These are phyloP conservation scores for Tyto alba DNA, from an alignment of 2,113 vertebrate genomes.

Conservation along the genomic window DNA sequence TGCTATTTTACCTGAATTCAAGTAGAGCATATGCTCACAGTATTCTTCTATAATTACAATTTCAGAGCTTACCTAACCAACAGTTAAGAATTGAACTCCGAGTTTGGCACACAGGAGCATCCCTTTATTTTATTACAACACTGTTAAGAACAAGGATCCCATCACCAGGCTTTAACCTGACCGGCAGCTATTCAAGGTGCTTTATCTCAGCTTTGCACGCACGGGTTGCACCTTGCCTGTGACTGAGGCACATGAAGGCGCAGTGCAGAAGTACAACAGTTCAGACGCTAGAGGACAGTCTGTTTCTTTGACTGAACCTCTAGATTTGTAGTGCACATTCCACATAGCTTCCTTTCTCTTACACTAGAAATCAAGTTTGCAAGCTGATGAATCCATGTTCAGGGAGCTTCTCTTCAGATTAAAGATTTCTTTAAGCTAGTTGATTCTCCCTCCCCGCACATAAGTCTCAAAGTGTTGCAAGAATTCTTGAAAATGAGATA, in stretches of 20 bases:
- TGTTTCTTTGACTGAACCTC: slow-evolving; percentile 25
- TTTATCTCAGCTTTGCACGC: neutral
- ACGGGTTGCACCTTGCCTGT: slow-evolving; percentile 42
- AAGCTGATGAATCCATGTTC: neutral
- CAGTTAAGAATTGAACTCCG: slow-evolving; percentile 5
- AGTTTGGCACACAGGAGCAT: slow-evolving; percentile 65
- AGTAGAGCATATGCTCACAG: slow-evolving; percentile 20
- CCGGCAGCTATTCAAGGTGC: slow-evolving; percentile 68
- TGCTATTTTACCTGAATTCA: slow-evolving; percentile 30
- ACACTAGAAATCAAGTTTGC: neutral
- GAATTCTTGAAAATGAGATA: slow-evolving; percentile 93
- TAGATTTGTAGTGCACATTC: neutral
- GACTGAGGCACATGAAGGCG: slow-evolving; percentile 70
- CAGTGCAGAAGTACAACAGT: slow-evolving; percentile 68
- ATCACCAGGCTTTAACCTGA: slow-evolving; percentile 28
- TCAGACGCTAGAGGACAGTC: slow-evolving; percentile 65
- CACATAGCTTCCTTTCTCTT: neutral
- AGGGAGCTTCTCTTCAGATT: slow-evolving; percentile 5
- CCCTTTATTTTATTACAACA: slow-evolving; percentile 37
- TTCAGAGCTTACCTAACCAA: slow-evolving; percentile 50
- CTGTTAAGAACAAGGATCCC: slow-evolving; percentile 20
- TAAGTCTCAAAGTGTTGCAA: slow-evolving; percentile 88
- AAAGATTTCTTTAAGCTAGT: neutral
- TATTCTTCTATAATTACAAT: slow-evolving; percentile 11
- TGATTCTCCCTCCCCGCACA: neutral